phyloP scores from a whole-genome alignment of 2,888 invertebrate genomes.

The Pristionchus exspectatus region DNA sequence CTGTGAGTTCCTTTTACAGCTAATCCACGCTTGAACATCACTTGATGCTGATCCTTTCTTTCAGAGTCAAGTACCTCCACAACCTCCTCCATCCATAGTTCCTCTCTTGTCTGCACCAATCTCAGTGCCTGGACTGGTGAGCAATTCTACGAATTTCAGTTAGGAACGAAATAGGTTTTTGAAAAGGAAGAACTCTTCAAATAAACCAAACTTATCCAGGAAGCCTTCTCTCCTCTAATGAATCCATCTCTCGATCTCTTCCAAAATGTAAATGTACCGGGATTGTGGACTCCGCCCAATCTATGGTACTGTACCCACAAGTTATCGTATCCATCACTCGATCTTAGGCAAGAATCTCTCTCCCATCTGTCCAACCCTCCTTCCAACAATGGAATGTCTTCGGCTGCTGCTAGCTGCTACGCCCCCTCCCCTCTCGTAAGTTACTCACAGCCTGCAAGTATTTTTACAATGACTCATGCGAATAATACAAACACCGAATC shows the following conservation, averaged over 20 bases:
- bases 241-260: slow-evolving; percentile 3
- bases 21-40: too few species aligned
- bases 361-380: slow-evolving; percentile 37
- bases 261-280: background rate
- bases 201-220: background rate
- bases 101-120: background rate
- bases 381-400: slow-evolving; percentile 26
- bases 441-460: background rate
- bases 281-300: slow-evolving; percentile 40
- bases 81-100: background rate
- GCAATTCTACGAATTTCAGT: background rate
- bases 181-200: background rate
- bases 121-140: background rate
- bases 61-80: background rate
- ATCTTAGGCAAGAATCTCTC: background rate
- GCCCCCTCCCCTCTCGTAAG: slow-evolving; percentile 14
- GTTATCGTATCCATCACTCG: background rate
- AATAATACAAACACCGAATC: too few species aligned
- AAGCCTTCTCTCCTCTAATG: background rate
- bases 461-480: too few species aligned
- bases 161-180: background rate
- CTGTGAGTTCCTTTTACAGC: background rate
- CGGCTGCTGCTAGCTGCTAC: background rate
- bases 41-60: background rate
- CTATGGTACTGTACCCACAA: background rate